Conservation (phyloP, 2,888 invertebrate species). For the Stramonita haemastoma region DNA sequence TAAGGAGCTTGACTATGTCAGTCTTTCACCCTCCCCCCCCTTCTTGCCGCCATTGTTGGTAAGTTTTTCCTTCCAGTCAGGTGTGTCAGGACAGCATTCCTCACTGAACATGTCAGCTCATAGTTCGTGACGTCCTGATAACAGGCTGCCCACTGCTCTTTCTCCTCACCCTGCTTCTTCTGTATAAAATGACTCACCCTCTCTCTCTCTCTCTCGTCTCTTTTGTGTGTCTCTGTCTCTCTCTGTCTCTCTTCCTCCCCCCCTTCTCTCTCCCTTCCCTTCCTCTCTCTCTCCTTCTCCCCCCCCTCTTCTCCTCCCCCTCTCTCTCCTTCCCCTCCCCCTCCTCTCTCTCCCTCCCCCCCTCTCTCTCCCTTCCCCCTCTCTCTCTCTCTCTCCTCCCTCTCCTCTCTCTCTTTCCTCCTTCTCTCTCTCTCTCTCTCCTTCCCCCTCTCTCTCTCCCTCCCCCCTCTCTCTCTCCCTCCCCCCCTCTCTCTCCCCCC, state of each 20-base stretch:
- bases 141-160: too few relatives aligned
- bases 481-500: neutral
- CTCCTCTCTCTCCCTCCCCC: neutral
- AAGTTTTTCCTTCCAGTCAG: neutral
- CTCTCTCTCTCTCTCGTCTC: neutral
- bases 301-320: constrained; percentile 11
- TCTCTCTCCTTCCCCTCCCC: neutral
- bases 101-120: too few relatives aligned
- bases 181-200: neutral
- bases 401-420: neutral
- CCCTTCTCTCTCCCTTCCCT: neutral
- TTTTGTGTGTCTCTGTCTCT: neutral
- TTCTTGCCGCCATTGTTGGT: too few relatives aligned
- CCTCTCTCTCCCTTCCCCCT: neutral
- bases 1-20: neutral
- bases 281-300: neutral
- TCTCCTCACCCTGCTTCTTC: too few relatives aligned
- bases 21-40: neutral
- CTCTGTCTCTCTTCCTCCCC: neutral
- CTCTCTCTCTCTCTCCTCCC: neutral
- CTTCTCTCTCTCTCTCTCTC: too few relatives aligned
- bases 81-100: too few relatives aligned
- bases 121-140: too few relatives aligned
- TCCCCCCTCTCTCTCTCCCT: neutral
- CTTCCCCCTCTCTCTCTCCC: too few relatives aligned